Percentiles rank a stretch among this genome's conserved stretches.
phyloP scores from a whole-genome alignment of 92 coral and sea anemone species.

The Phenganax subtilis region DNA sequence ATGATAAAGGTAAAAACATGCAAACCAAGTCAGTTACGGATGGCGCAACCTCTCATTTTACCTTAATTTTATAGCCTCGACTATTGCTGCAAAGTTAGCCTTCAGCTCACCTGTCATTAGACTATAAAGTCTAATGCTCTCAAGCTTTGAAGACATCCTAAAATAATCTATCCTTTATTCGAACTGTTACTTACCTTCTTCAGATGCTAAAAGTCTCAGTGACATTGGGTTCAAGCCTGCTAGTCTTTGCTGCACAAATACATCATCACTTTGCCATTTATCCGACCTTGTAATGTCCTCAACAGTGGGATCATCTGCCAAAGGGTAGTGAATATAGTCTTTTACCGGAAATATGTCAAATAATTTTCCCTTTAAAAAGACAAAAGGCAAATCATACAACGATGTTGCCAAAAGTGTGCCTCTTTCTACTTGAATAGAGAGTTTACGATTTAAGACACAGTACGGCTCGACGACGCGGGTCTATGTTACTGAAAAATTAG shows the following conservation, averaged over 20 bases:
- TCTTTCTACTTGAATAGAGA: background rate
- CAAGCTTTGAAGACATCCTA: too few relatives aligned
- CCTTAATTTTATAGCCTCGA: too few relatives aligned
- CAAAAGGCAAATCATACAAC: background rate
- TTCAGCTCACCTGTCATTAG: too few relatives aligned
- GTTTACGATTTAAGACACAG: background rate
- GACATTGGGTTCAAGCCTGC: constrained; percentile 24
- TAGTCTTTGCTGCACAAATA: constrained; percentile 14
- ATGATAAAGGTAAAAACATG: too few relatives aligned
- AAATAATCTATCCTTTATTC: too few relatives aligned
- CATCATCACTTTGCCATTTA: background rate
- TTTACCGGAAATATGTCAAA: constrained; percentile 1
- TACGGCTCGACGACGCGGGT: too few relatives aligned
- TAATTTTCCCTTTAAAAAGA: background rate
- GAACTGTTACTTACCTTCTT: too few relatives aligned
- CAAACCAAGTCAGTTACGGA: too few relatives aligned
- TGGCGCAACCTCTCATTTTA: too few relatives aligned
- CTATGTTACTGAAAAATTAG: too few relatives aligned
- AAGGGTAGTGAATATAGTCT: background rate
- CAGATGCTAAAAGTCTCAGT: background rate
- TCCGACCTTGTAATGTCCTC: background rate
- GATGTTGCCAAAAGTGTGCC: background rate
- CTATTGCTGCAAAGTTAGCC: too few relatives aligned
- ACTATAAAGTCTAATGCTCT: too few relatives aligned
- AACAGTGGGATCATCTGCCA: background rate